phyloP scores from a whole-genome alignment of 2,888 invertebrate genomes.

The Furcula furcula region DNA sequence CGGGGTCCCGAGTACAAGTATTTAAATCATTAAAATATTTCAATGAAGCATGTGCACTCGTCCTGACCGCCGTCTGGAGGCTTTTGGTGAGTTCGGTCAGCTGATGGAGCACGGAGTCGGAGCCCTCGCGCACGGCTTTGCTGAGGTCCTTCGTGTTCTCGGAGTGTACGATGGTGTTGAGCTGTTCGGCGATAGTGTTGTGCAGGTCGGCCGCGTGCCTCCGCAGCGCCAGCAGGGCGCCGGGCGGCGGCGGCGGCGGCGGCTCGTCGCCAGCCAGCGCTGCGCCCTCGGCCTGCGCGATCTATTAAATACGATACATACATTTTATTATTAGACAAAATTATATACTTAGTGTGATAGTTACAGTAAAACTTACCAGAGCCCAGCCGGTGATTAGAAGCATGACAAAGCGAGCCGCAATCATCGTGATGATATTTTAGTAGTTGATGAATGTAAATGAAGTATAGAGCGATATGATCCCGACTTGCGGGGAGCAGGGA shows the following conservation, averaged over 20 bases:
- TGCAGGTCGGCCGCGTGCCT: slow-evolving; percentile 51
- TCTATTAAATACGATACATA: not conserved
- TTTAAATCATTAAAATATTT: too few relatives aligned
- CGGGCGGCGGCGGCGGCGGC: slow-evolving; percentile 2
- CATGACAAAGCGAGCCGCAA: not conserved
- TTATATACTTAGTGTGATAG: not conserved
- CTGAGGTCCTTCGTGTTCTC: slow-evolving; percentile 51
- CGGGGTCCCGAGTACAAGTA: too few relatives aligned
- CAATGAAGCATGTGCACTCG: too few relatives aligned
- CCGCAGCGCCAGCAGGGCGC: slow-evolving; percentile 43
- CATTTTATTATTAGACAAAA: too few relatives aligned
- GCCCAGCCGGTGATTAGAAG: not conserved
- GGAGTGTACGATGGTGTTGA: slow-evolving; percentile 43
- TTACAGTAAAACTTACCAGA: not conserved
- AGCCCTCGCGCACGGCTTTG: slow-evolving; percentile 53
- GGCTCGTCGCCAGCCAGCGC: slow-evolving; percentile 48
- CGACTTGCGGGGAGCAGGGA: too few relatives aligned
- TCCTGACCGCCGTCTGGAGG: slow-evolving; percentile 52
- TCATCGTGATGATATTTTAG: too few relatives aligned
- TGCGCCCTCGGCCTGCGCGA: slow-evolving; percentile 36
- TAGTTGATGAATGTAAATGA: too few relatives aligned
- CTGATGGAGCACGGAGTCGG: slow-evolving; percentile 48
- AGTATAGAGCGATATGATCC: too few relatives aligned
- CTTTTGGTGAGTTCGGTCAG: slow-evolving; percentile 40
- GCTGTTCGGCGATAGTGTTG: slow-evolving; percentile 48